phyloP scores from a whole-genome alignment of 1,140 invertebrate genomes.

The Ips nitidus region DNA sequence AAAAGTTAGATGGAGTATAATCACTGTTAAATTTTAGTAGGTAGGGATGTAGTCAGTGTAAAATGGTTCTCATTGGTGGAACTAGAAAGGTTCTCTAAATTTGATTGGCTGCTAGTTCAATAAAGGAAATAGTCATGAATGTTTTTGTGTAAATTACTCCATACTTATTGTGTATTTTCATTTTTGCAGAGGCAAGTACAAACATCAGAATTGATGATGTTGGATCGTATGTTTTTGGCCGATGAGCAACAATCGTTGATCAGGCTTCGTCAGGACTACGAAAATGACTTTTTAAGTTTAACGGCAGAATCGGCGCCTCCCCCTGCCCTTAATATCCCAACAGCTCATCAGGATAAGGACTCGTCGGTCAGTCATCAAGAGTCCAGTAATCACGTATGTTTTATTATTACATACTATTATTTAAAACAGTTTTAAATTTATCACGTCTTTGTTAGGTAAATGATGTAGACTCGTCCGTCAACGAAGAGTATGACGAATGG shows the following conservation, averaged over 20 bases:
- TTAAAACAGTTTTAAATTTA: not conserved
- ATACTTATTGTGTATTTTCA: too few species aligned
- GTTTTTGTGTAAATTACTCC: too few species aligned
- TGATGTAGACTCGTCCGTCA: not conserved
- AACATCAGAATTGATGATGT: constrained; percentile 72
- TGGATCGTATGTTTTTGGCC: constrained; percentile 68
- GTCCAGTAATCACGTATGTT: not conserved
- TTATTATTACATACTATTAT: not conserved
- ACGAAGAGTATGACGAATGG: constrained; percentile 65
- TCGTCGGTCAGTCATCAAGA: not conserved
- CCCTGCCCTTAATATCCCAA: not conserved
- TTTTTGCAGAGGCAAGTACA: constrained; percentile 63
- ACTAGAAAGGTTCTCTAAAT: too few species aligned
- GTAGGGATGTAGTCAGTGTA: too few species aligned
- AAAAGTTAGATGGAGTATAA: too few species aligned
- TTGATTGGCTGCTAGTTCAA: too few species aligned
- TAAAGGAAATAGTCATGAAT: too few species aligned
- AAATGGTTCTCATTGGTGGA: too few species aligned
- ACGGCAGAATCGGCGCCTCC: constrained; percentile 19
- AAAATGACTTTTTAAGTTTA: constrained; percentile 41
- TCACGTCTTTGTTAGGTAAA: not conserved
- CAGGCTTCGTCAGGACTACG: constrained; percentile 56
- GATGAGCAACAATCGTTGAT: constrained; percentile 66
- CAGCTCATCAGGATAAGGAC: not conserved
- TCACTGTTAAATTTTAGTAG: too few species aligned